A percentile compares a stretch with the other conserved stretches of the same genome.
phyloP scores from a whole-genome alignment of 2,888 invertebrate species.

The Adelphocoris suturalis region DNA sequence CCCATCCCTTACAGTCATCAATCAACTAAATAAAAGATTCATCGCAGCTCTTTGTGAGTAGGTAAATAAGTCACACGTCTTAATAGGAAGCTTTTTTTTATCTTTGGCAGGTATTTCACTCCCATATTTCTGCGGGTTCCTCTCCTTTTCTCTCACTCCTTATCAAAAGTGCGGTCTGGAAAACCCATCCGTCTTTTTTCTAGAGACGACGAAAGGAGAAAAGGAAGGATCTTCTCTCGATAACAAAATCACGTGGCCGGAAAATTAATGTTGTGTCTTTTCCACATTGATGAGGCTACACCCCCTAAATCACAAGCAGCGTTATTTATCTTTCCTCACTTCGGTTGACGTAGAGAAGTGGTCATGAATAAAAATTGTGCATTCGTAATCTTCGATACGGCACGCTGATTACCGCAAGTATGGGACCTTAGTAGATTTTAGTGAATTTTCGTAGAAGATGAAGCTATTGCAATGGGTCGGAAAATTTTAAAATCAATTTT shows the following conservation, averaged over 20 bases:
- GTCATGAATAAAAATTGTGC: too few species aligned
- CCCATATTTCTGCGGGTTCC: neutral
- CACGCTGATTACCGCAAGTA: too few species aligned
- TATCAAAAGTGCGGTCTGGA: neutral
- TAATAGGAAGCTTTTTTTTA: neutral
- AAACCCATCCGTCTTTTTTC: conserved; percentile 7
- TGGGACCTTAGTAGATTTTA: too few species aligned
- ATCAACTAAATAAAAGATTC: too few species aligned
- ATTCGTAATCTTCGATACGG: too few species aligned
- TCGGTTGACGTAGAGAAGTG: too few species aligned
- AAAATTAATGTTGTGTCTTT: neutral
- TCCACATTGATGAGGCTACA: neutral
- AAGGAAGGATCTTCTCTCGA: neutral
- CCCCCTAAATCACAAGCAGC: neutral
- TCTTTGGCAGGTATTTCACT: conserved; percentile 5
- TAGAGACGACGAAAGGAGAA: neutral
- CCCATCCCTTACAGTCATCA: too few species aligned
- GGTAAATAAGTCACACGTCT: conserved; percentile 19
- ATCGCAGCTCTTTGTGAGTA: neutral
- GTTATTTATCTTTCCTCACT: too few species aligned
- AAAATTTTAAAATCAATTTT: too few species aligned
- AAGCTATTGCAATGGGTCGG: too few species aligned
- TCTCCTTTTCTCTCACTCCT: neutral
- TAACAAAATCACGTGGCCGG: neutral
- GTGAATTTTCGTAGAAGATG: too few species aligned